These are phyloP conservation scores for Xanthorhoe designata DNA, from an alignment of 2,888 invertebrate species.

Conservation along the genomic window DNA sequence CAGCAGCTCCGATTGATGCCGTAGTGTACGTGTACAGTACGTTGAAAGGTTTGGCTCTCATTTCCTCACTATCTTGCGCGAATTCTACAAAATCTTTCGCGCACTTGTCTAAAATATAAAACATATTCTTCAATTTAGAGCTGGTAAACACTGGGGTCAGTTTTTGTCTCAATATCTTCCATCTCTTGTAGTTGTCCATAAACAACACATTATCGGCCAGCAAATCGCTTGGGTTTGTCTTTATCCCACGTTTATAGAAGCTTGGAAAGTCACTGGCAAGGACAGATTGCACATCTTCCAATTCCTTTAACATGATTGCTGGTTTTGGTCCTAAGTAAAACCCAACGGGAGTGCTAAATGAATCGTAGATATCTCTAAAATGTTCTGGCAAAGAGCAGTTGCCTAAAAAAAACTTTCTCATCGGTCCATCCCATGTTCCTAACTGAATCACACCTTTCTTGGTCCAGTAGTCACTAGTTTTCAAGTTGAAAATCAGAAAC, in stretches of 20 bases:
- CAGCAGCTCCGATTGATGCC: constrained; percentile 66
- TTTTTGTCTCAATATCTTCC: constrained; percentile 72
- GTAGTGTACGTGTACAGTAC: constrained; percentile 63
- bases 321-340: constrained; percentile 55
- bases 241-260: constrained; percentile 63
- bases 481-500: constrained; percentile 36
- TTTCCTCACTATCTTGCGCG: constrained; percentile 50
- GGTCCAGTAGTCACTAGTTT: constrained; percentile 61
- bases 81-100: constrained; percentile 62
- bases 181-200: constrained; percentile 61
- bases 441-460: constrained; percentile 59
- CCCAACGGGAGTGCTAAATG: constrained; percentile 56
- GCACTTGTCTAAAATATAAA: constrained; percentile 63
- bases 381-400: constrained; percentile 61
- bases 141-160: constrained; percentile 71
- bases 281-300: constrained; percentile 65
- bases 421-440: constrained; percentile 37
- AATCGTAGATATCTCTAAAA: constrained; percentile 60
- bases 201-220: constrained; percentile 65
- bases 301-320: constrained; percentile 58
- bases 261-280: constrained; percentile 63
- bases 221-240: constrained; percentile 57
- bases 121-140: constrained; percentile 72
- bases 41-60: constrained; percentile 56
- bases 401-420: constrained; percentile 57